Evolutionary conservation across 1,140 invertebrate species (phyloP).

Genomic region (Cyrtorhinus lividipennis): DNA sequence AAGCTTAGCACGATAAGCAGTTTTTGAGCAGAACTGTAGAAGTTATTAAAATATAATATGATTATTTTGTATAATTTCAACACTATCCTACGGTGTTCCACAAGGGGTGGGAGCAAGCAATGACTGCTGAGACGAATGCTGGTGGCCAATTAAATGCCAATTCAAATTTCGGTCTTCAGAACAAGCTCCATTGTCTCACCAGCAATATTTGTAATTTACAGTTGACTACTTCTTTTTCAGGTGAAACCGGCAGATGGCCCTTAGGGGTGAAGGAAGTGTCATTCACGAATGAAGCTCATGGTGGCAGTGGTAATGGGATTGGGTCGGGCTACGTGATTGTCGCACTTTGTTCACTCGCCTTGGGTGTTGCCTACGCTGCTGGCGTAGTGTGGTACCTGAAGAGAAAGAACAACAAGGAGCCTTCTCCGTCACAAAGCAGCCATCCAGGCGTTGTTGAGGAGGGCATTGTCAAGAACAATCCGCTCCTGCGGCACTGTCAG

Average conservation of each 20-base stretch:
- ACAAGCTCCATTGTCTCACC: too few species aligned
- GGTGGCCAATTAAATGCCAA: too few species aligned
- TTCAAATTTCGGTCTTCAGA: too few species aligned
- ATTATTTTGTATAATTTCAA: too few species aligned
- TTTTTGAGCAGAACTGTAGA: too few species aligned
- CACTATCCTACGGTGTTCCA: too few species aligned
- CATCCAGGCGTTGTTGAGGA: constrained; percentile 31
- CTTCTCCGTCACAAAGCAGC: constrained; percentile 3
- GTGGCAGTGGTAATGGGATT: constrained; percentile 39
- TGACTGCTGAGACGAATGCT: too few species aligned
- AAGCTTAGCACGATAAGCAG: too few species aligned
- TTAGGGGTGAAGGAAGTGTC: constrained; percentile 50
- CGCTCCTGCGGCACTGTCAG: constrained; percentile 36
- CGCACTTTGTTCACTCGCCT: constrained; percentile 56
- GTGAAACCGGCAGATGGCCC: constrained; percentile 7
- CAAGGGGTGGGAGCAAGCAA: too few species aligned
- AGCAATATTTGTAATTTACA: too few species aligned
- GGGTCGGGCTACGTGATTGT: constrained; percentile 62
- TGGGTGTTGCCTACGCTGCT: constrained; percentile 67
- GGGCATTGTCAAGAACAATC: constrained; percentile 59
- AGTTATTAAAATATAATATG: too few species aligned
- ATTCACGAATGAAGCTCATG: constrained; percentile 50
- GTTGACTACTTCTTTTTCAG: too few species aligned
- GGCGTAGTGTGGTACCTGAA: constrained; percentile 62
- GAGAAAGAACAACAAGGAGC: constrained; percentile 16